Percentiles rank a stretch among this genome's conserved stretches.
Conservation (phyloP, 2,888 invertebrate species). For the Hemistola chrysoprasaria region DNA sequence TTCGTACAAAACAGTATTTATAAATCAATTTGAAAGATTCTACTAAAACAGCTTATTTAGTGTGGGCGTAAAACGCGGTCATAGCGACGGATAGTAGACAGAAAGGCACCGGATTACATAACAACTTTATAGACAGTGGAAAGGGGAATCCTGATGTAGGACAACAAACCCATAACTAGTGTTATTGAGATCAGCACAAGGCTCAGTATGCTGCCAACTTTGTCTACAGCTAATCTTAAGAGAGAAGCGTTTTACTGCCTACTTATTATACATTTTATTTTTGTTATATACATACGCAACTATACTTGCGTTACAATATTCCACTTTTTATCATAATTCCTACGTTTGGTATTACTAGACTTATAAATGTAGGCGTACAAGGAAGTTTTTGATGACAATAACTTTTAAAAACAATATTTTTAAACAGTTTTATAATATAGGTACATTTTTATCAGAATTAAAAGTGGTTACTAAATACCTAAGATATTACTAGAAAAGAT, state of each 20-base stretch:
- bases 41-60: conserved; percentile 15
- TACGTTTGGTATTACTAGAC: too few species aligned
- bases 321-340: too few species aligned
- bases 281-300: not conserved
- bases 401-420: too few species aligned
- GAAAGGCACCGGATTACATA: conserved; percentile 53
- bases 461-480: too few species aligned
- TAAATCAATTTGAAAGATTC: too few species aligned
- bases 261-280: conserved; percentile 11
- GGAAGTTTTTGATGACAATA: too few species aligned
- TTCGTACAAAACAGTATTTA: too few species aligned
- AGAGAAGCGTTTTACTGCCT: conserved; percentile 15
- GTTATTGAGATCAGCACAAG: conserved; percentile 32
- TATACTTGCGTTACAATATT: too few species aligned
- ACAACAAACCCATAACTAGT: conserved; percentile 51
- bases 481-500: too few species aligned
- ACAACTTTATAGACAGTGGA: conserved; percentile 32
- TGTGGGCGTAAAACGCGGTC: conserved; percentile 33
- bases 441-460: too few species aligned
- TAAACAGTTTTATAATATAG: too few species aligned
- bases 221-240: conserved; percentile 22
- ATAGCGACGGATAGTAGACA: conserved; percentile 49
- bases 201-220: conserved; percentile 33
- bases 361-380: too few species aligned
- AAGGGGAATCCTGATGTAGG: conserved; percentile 44